These are phyloP conservation scores for Turritopsis dohrnii DNA, from an alignment of 30 jellyfish, hydroid and myxozoan genomes.

Conservation along the genomic window DNA sequence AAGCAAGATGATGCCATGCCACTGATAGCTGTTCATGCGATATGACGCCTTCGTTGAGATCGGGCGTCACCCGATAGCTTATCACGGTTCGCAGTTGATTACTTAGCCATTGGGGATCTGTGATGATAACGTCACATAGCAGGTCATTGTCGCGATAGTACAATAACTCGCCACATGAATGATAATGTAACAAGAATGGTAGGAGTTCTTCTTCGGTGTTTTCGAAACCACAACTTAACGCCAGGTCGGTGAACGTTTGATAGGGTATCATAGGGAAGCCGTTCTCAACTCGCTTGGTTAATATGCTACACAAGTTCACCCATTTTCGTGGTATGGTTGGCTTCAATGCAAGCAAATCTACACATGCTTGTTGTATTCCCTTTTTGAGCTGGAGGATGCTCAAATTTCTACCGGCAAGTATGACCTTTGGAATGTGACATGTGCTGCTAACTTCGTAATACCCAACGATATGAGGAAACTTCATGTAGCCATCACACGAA, in stretches of 20 bases:
- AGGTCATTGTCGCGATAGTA: constrained; percentile 29
- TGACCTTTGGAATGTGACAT: constrained; percentile 15
- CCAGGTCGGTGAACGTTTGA: constrained; percentile 19
- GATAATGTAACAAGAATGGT: constrained; percentile 34
- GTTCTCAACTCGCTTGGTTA: constrained; percentile 20
- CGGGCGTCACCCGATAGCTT: constrained; percentile 18
- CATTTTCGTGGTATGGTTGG: constrained; percentile 40
- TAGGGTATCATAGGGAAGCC: constrained; percentile 21
- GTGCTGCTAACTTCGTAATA: constrained; percentile 36
- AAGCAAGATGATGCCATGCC: constrained; percentile 25
- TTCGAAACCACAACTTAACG: constrained; percentile 22
- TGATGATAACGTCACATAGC: constrained; percentile 27
- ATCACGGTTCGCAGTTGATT: constrained; percentile 41
- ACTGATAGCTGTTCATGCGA: constrained; percentile 4
- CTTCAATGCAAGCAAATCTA: constrained; percentile 14
- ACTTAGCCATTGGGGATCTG: constrained; percentile 45
- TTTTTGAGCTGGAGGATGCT: constrained; percentile 32
- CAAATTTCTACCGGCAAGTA: constrained; percentile 10
- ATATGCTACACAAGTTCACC: constrained; percentile 15
- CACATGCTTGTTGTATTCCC: background rate
- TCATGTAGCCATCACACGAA: background rate
- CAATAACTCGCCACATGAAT: constrained; percentile 33
- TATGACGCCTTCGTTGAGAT: constrained; percentile 23
- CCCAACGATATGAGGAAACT: constrained; percentile 40
- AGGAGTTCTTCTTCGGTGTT: constrained; percentile 16